Percentiles rank a stretch among this genome's conserved stretches.
phyloP scores from a whole-genome alignment of 2,113 vertebrate species.

The Lepisosteus oculatus region DNA sequence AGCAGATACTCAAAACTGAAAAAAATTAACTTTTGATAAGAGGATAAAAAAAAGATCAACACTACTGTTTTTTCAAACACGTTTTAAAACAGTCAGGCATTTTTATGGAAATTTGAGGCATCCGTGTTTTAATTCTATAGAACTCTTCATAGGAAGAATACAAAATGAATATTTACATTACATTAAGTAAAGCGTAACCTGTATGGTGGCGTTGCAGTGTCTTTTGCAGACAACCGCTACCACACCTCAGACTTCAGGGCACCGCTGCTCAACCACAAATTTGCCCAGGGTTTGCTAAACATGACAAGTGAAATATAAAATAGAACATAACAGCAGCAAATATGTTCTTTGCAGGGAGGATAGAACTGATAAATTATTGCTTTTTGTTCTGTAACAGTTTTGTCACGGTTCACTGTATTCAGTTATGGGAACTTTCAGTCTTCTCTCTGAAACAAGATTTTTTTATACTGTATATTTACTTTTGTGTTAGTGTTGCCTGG shows the following conservation, averaged over 20 bases:
- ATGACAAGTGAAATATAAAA: constrained; percentile 22
- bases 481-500: too few relatives aligned
- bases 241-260: constrained; percentile 35
- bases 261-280: constrained; percentile 33
- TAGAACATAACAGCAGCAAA: constrained; percentile 22
- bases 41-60: too few relatives aligned
- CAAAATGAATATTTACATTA: constrained; percentile 28
- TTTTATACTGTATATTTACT: too few relatives aligned
- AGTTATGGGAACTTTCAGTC: constrained; percentile 26
- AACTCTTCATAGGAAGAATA: neutral
- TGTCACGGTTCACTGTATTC: constrained; percentile 33
- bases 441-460: too few relatives aligned
- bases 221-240: constrained; percentile 23
- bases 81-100: too few relatives aligned
- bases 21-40: too few relatives aligned
- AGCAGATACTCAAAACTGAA: too few relatives aligned
- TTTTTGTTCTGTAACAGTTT: constrained; percentile 44
- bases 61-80: too few relatives aligned
- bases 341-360: constrained; percentile 28
- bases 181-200: constrained; percentile 19
- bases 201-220: constrained; percentile 28
- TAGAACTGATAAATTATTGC: constrained; percentile 31
- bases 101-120: too few relatives aligned
- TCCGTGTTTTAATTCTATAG: too few relatives aligned
- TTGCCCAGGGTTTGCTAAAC: constrained; percentile 28